These are phyloP conservation scores for Porites rus DNA, from an alignment of 92 coral and sea anemone genomes.

Conservation along the genomic window DNA sequence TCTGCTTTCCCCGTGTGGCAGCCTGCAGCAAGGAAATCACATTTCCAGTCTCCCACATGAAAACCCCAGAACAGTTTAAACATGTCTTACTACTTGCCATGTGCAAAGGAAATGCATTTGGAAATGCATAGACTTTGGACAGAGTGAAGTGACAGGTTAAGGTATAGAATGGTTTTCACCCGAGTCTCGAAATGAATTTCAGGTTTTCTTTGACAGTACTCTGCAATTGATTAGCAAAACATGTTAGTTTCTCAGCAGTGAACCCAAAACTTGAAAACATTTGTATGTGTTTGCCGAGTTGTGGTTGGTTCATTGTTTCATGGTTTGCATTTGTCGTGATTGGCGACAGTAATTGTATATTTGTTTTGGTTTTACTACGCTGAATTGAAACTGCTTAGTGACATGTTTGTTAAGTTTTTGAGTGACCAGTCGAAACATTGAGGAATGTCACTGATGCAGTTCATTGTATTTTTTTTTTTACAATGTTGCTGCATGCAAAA, in stretches of 20 bases:
- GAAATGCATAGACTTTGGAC: slow-evolving; percentile 37
- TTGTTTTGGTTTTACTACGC: no score
- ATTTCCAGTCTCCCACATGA: slow-evolving; percentile 81
- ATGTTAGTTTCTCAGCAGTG: no score
- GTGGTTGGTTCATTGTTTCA: no score
- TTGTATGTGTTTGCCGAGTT: not conserved
- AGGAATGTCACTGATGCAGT: no score
- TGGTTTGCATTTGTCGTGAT: no score
- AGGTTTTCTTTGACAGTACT: not conserved
- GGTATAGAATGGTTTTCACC: slow-evolving; percentile 28
- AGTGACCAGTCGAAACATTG: no score
- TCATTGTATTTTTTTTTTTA: no score
- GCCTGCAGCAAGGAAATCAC: slow-evolving; percentile 72
- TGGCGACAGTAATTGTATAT: no score
- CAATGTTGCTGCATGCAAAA: no score
- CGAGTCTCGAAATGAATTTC: not conserved
- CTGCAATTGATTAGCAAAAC: not conserved
- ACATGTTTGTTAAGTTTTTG: no score
- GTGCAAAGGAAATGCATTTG: slow-evolving; percentile 66
- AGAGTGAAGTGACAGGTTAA: slow-evolving; percentile 3
- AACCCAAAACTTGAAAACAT: no score
- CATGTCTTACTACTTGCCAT: slow-evolving; percentile 52
- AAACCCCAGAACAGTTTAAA: slow-evolving; percentile 56
- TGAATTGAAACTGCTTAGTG: no score
- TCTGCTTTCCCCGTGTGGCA: slow-evolving; percentile 76